Conservation (phyloP, 1,140 invertebrate species). For the roundworm (Caenorhabditis elegans) region WBcel235 BX284604.4:5756001-5756500, state of each 20-base stretch:
- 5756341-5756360: too few relatives aligned
- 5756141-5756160: constrained; percentile 17
- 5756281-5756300: too few relatives aligned
- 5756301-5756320: background rate
- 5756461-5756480: background rate
- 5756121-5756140: background rate
- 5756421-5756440: too few relatives aligned
- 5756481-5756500: background rate
- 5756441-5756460: too few relatives aligned
- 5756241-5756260: background rate
- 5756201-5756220: too few relatives aligned
- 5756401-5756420: too few relatives aligned
- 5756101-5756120: too few relatives aligned
- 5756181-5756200: background rate
- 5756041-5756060: too few relatives aligned
- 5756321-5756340: background rate
- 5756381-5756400: too few relatives aligned
- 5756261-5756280: background rate
- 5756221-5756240: too few relatives aligned
- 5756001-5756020: too few relatives aligned
- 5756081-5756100: background rate
- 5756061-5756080: background rate
- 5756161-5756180: background rate
- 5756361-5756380: too few relatives aligned
- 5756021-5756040: background rate